These are phyloP conservation scores for Pollenia angustigena DNA, from an alignment of 2,888 invertebrate genomes.

Conservation along the genomic window DNA sequence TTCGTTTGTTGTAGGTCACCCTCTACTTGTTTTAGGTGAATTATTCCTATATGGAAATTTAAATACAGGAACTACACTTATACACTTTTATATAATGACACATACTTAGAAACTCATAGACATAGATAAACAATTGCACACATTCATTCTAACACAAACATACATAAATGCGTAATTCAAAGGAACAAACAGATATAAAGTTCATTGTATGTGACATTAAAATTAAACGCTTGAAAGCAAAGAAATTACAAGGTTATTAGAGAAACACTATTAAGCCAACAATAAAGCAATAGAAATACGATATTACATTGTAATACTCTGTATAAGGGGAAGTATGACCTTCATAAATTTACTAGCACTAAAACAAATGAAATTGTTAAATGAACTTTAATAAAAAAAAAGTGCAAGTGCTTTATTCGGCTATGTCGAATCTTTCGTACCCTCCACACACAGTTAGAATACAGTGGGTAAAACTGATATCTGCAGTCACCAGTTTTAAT, in stretches of 20 bases:
- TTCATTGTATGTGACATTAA: slow-evolving; percentile 48
- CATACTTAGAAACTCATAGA: background rate
- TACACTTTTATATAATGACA: slow-evolving; percentile 39
- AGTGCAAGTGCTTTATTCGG: too few relatives aligned
- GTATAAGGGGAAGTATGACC: background rate
- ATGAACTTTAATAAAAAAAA: too few relatives aligned
- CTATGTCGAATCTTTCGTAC: too few relatives aligned
- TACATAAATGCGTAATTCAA: background rate
- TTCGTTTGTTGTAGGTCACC: too few relatives aligned
- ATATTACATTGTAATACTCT: background rate
- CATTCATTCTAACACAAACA: background rate
- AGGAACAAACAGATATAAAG: slow-evolving; percentile 12
- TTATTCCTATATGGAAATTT: slow-evolving; percentile 31
- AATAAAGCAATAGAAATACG: background rate
- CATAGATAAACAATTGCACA: background rate
- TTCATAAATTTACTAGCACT: background rate
- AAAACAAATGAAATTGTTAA: background rate
- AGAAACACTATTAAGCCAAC: slow-evolving; percentile 23
- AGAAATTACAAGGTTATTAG: slow-evolving; percentile 56
- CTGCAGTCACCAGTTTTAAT: too few relatives aligned
- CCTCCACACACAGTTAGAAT: too few relatives aligned
- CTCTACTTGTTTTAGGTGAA: slow-evolving; percentile 1
- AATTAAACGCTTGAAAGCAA: slow-evolving; percentile 57
- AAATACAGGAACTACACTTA: slow-evolving; percentile 47
- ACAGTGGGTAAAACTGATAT: too few relatives aligned